These are phyloP conservation scores for Stomatorhinus ivindoensis DNA, from an alignment of 2,113 vertebrate species.

Conservation along the genomic window DNA sequence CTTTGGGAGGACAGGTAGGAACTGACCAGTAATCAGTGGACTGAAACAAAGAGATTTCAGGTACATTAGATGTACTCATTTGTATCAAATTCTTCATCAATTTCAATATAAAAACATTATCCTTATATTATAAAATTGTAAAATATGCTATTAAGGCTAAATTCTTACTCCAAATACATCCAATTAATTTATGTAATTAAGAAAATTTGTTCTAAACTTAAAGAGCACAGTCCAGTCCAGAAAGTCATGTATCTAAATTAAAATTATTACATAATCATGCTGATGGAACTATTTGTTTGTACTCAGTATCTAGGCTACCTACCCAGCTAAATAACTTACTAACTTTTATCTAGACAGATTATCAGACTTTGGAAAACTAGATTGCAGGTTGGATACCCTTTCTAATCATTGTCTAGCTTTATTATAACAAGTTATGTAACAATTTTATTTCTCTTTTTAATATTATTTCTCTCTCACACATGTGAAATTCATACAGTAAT, in stretches of 20 bases:
- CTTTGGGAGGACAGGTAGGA: background rate
- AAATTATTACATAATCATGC: background rate
- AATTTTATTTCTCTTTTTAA: background rate
- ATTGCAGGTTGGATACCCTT: background rate
- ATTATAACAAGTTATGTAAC: background rate
- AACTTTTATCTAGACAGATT: background rate
- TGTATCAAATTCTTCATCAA: background rate
- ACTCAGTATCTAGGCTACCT: too few species aligned
- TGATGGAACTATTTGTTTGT: background rate
- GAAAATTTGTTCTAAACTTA: background rate
- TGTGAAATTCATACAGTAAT: background rate
- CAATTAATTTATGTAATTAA: background rate
- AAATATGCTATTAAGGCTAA: background rate
- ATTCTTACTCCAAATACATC: background rate
- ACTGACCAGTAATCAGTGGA: background rate
- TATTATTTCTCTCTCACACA: background rate
- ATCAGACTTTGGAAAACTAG: background rate
- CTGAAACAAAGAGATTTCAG: background rate
- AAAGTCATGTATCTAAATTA: background rate
- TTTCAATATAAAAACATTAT: background rate
- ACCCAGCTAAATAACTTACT: background rate
- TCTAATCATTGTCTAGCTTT: background rate
- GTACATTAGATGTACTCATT: background rate
- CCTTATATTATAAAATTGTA: too few species aligned
- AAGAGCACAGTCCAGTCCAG: background rate